phyloP scores from a whole-genome alignment of 2,797 vertebrate genomes.

The Hydrophis major region DNA sequence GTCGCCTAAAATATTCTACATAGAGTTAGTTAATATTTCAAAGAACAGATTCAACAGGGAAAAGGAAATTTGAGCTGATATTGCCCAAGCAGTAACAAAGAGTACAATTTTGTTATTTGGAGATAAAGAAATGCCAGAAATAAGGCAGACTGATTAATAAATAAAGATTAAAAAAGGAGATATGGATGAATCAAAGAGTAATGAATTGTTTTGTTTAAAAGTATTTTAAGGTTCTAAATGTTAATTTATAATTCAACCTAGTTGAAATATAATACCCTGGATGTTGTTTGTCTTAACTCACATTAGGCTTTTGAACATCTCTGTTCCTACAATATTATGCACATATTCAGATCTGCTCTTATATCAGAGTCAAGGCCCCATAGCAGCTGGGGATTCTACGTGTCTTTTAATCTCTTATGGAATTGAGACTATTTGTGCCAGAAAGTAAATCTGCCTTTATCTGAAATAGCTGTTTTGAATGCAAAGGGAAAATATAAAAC shows the following conservation, averaged over 20 bases:
- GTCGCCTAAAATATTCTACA: slow-evolving; percentile 35
- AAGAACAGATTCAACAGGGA: slow-evolving; percentile 45
- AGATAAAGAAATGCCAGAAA: slow-evolving; percentile 42
- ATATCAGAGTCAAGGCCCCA: too few species aligned
- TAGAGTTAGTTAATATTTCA: slow-evolving; percentile 49
- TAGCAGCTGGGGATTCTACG: too few species aligned
- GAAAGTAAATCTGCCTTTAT: too few species aligned
- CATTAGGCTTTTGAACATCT: too few species aligned
- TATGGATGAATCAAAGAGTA: neutral
- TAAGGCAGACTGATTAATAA: slow-evolving; percentile 62
- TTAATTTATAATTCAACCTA: slow-evolving; percentile 8
- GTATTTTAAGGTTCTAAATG: neutral
- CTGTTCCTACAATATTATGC: neutral
- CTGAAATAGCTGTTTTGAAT: too few species aligned
- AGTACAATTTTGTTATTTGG: slow-evolving; percentile 49
- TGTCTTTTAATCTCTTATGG: too few species aligned
- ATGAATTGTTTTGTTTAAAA: rapidly evolving
- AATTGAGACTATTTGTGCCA: too few species aligned
- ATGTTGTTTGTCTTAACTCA: neutral
- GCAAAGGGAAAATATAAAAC: too few species aligned
- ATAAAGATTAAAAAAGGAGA: slow-evolving; percentile 46
- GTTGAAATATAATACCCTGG: slow-evolving; percentile 8
- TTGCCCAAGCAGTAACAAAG: slow-evolving; percentile 24
- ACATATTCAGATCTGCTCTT: neutral
- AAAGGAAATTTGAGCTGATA: slow-evolving; percentile 42